Conservation (phyloP, 2,797 vertebrate species). For the Petrocephalus schoutedeni region DNA sequence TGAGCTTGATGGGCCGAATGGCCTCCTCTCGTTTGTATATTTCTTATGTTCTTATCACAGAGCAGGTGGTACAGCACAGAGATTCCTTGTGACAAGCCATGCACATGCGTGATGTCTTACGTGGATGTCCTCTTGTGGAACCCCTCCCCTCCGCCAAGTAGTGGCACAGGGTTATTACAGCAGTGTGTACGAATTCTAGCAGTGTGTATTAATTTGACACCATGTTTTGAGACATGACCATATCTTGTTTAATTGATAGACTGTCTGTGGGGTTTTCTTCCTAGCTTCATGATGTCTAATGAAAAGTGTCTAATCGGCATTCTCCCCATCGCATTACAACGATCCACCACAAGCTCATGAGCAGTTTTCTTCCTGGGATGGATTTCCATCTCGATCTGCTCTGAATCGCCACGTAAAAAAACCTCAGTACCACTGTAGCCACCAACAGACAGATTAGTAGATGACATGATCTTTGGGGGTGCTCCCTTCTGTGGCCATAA, state of each 20-base stretch:
- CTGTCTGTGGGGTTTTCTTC: neutral
- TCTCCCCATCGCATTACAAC: neutral
- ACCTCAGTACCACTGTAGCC: neutral
- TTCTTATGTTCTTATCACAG: neutral
- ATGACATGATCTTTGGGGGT: neutral
- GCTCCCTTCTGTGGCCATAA: conserved; percentile 54
- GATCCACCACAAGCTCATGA: neutral
- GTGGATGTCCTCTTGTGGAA: neutral
- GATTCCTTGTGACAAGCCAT: neutral
- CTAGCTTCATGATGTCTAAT: neutral
- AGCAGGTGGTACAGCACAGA: neutral
- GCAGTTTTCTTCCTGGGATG: neutral
- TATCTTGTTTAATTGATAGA: neutral
- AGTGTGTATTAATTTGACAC: neutral
- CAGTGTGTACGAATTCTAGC: neutral
- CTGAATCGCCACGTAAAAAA: neutral
- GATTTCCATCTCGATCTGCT: neutral
- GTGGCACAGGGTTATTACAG: neutral
- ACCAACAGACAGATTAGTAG: neutral
- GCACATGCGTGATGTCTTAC: neutral
- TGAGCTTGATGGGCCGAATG: no score
- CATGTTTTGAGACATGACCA: neutral
- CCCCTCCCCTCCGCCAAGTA: neutral
- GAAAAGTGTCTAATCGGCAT: neutral
- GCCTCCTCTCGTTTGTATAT: no score